Percentiles rank a stretch among this genome's conserved stretches.
Evolutionary conservation across 1,140 invertebrate species (phyloP).

Genomic region (Drosophila leontia): DNA sequence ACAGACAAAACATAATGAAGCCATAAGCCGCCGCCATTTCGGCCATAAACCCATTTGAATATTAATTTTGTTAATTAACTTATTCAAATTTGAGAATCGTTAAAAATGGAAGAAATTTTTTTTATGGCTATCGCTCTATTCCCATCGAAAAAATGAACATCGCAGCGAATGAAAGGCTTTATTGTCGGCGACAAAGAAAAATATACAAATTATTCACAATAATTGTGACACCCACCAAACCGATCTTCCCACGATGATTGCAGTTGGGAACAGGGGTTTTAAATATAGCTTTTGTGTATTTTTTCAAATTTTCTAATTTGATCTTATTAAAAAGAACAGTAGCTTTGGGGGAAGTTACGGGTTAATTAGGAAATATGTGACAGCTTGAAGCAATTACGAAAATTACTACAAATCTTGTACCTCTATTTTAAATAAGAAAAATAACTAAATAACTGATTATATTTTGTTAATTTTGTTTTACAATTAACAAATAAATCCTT

Average conservation of each 20-base stretch:
- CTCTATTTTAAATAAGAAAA: neutral
- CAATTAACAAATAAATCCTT: neutral
- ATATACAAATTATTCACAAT: constrained; percentile 56
- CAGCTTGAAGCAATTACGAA: neutral
- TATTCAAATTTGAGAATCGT: constrained; percentile 77
- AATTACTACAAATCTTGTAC: neutral
- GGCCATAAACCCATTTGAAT: constrained; percentile 81
- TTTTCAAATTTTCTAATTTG: constrained; percentile 17
- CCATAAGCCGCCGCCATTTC: constrained; percentile 75
- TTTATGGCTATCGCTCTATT: constrained; percentile 56
- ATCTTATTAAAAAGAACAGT: neutral
- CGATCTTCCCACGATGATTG: constrained; percentile 43
- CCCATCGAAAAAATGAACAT: constrained; percentile 3
- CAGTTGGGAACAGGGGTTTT: constrained; percentile 20
- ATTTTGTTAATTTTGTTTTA: neutral
- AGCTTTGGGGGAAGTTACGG: neutral
- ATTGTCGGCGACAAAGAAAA: constrained; percentile 56
- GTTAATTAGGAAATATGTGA: neutral
- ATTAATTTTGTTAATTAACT: constrained; percentile 83
- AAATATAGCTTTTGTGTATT: neutral
- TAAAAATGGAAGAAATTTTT: constrained; percentile 74
- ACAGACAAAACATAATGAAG: constrained; percentile 76
- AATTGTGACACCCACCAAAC: constrained; percentile 50
- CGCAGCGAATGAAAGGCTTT: constrained; percentile 45
- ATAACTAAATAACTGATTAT: too few relatives aligned